Evolutionary conservation across 1,140 invertebrate species (phyloP), one percentile per base, ranked within the genome.

Genomic region (Proctacanthus coquilletti): DNA sequence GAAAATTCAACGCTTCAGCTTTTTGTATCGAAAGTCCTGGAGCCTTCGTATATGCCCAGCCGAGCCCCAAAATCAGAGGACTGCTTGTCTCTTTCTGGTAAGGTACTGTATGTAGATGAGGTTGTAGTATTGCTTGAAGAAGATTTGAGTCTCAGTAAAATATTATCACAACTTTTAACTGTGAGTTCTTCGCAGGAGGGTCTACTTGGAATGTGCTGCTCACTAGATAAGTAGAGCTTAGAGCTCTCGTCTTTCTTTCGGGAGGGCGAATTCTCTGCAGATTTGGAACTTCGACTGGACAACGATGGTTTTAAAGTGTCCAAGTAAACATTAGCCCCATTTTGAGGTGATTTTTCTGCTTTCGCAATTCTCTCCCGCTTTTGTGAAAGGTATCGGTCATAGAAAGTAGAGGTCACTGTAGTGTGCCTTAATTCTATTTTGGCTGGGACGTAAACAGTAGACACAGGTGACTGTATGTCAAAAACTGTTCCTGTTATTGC

Each of bases 391-490:
- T 54, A 53, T 8, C 57, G 57, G 45, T 60, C 56, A 30, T 60
- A 60, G 37, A 60, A 57, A 21, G 56, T 60, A 10, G 56, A 55
- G 5, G 56, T 60, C 17, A 60, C 56, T 11, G 56, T 60, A 21
- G 56, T 59, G 41, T 60, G 56, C 1, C 56, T 53, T 13, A 60
- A 56, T 32, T 60, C 54, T 13, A 59, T 44, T 45, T 56, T 56
- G 15, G 45, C 47, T 39, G 53, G 56, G 40, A 48, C 47, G 42
- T 59, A 59, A 13, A 49, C 47, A 3, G 3, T n/a, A 5, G 52
- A 51, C 18, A 43, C 45, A 18, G 38, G 42, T 13, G 43, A 45
- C n/a, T n/a, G n/a, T n/a, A n/a, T n/a, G n/a, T n/a, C n/a, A n/a
- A n/a, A n/a, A n/a, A n/a, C n/a, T 27, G 23, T 27, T 8, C 23